Percentiles rank a stretch among this genome's conserved stretches.
Conservation (phyloP, 2,113 vertebrate genomes). For the Australoheros scitulus region DNA sequence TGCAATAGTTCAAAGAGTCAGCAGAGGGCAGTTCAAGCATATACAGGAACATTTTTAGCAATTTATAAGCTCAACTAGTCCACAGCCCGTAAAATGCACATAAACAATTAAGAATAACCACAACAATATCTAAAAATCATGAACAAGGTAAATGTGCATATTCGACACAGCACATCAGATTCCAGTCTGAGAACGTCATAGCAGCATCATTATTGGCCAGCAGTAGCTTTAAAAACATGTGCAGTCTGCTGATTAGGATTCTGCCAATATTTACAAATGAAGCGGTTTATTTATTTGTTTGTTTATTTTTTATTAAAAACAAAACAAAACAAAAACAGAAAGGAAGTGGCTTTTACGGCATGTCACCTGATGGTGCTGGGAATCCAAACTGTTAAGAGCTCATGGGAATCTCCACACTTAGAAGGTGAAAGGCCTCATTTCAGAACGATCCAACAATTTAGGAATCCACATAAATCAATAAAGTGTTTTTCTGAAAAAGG, state of each 20-base stretch:
- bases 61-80: background rate
- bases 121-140: too few relatives aligned
- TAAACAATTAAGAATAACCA: background rate
- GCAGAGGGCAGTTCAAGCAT: background rate
- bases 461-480: background rate
- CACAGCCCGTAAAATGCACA: background rate
- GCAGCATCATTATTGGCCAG: too few relatives aligned
- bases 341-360: background rate
- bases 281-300: too few relatives aligned
- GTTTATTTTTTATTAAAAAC: too few relatives aligned
- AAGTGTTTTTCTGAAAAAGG: background rate
- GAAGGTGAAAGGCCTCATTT: background rate
- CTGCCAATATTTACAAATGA: too few relatives aligned
- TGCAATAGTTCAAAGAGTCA: background rate
- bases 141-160: background rate
- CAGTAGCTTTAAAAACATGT: too few relatives aligned
- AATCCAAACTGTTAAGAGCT: background rate
- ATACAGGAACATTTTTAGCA: too few relatives aligned
- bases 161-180: too few relatives aligned
- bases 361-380: too few relatives aligned
- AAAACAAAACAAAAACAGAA: too few relatives aligned
- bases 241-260: too few relatives aligned
- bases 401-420: background rate
- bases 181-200: too few relatives aligned
- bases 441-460: background rate